A percentile compares a stretch with the other conserved stretches of the same genome.
These are phyloP conservation scores for Periophthalmus magnuspinnatus DNA, from an alignment of 2,797 vertebrate genomes.

Conservation along the genomic window DNA sequence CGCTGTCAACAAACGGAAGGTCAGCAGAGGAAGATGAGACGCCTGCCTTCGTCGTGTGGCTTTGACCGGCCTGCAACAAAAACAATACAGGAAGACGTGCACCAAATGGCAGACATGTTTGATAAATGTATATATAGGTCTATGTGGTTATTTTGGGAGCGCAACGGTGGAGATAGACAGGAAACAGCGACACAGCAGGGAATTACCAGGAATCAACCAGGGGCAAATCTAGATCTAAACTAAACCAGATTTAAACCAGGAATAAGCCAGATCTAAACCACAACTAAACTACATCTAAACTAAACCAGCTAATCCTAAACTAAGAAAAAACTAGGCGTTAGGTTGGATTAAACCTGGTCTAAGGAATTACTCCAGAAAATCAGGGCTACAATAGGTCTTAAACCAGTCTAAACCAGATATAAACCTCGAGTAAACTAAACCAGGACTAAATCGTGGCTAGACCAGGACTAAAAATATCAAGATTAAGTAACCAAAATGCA, in stretches of 20 bases:
- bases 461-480: no score
- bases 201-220: not conserved
- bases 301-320: no score
- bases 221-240: not conserved
- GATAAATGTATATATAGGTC: not conserved
- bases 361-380: not conserved
- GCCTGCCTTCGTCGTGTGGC: slow-evolving; percentile 21
- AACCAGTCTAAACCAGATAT: not conserved
- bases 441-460: not conserved
- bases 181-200: not conserved
- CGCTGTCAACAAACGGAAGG: slow-evolving; percentile 90
- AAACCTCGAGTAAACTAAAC: not conserved
- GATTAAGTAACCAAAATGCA: no score
- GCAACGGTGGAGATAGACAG: not conserved
- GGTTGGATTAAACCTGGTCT: no score
- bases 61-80: not conserved
- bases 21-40: slow-evolving; percentile 84
- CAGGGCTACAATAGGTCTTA: not conserved
- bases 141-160: not conserved
- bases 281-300: not conserved
- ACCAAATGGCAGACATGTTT: not conserved
- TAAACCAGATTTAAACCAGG: not conserved
- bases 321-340: not conserved
- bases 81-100: not conserved
- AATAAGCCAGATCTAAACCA: not conserved